Evolutionary conservation across 2,113 vertebrate species (phyloP).

Genomic region (Gnathonemus longibarbis): DNA sequence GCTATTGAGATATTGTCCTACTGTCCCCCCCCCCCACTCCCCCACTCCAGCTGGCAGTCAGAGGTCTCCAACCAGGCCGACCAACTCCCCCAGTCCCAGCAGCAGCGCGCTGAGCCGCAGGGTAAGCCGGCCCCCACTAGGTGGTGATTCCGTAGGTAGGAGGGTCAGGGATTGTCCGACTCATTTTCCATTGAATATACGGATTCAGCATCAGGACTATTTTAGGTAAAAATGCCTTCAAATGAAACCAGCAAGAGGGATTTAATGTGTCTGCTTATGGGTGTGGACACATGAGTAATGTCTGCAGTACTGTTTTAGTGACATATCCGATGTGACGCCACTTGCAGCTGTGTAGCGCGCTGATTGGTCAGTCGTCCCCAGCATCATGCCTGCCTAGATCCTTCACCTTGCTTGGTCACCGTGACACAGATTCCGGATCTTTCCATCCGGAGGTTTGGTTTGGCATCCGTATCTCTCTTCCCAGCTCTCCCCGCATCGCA

Average conservation of each 20-base stretch:
- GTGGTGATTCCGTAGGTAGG: not conserved
- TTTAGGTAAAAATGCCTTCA: not conserved
- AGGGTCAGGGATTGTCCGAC: not conserved
- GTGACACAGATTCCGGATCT: not conserved
- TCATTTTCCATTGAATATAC: not conserved
- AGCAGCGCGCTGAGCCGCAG: constrained; percentile 74
- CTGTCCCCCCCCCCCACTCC: constrained; percentile 50
- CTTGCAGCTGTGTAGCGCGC: not conserved
- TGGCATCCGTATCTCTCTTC: not conserved
- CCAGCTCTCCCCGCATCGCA: constrained; percentile 66
- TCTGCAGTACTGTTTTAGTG: not conserved
- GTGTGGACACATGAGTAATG: not conserved
- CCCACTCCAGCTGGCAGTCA: constrained; percentile 70
- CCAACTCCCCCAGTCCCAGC: constrained; percentile 79
- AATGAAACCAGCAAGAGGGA: not conserved
- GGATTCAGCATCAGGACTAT: not conserved
- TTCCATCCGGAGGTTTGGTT: not conserved
- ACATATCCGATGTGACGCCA: too few relatives aligned
- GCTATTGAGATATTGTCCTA: not conserved
- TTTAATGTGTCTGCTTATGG: not conserved
- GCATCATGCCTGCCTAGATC: not conserved
- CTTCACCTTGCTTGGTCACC: not conserved
- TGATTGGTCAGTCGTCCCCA: not conserved
- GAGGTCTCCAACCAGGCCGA: constrained; percentile 70
- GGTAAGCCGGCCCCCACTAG: constrained; percentile 52